These are phyloP conservation scores for Equus quagga DNA, from an alignment of 2,113 vertebrate species.

Conservation along the genomic window DNA sequence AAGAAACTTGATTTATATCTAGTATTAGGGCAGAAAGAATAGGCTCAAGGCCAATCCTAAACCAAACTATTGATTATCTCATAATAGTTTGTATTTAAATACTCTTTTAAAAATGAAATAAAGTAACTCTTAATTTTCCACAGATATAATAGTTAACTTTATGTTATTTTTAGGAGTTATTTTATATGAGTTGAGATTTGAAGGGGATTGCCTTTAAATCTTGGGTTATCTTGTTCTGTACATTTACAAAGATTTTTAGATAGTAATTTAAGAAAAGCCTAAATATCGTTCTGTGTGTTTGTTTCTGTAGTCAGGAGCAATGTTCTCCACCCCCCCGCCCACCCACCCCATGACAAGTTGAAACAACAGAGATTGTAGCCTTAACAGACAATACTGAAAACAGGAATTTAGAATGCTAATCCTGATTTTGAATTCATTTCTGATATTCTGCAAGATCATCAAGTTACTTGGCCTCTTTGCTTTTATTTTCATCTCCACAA, in stretches of 20 bases:
- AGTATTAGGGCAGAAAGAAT: neutral
- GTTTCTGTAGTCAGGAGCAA: neutral
- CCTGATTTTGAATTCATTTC: slow-evolving; percentile 45
- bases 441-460: neutral
- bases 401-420: slow-evolving; percentile 15
- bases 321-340: neutral
- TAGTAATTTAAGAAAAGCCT: neutral
- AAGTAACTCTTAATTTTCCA: neutral
- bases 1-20: slow-evolving; percentile 27
- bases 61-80: neutral
- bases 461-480: slow-evolving; percentile 14
- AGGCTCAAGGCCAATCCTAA: neutral
- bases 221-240: slow-evolving; percentile 37
- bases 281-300: neutral
- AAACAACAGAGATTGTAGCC: neutral
- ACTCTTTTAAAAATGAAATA: neutral
- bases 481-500: slow-evolving; percentile 40
- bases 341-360: neutral
- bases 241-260: slow-evolving; percentile 1
- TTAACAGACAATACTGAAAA: slow-evolving; percentile 20
- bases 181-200: slow-evolving; percentile 47
- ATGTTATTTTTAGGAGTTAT: slow-evolving; percentile 30
- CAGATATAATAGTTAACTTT: neutral
- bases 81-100: neutral
- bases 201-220: slow-evolving; percentile 40